These are phyloP conservation scores for Alviniconcha marisindica DNA, from an alignment of 1,140 invertebrate species.

Conservation along the genomic window DNA sequence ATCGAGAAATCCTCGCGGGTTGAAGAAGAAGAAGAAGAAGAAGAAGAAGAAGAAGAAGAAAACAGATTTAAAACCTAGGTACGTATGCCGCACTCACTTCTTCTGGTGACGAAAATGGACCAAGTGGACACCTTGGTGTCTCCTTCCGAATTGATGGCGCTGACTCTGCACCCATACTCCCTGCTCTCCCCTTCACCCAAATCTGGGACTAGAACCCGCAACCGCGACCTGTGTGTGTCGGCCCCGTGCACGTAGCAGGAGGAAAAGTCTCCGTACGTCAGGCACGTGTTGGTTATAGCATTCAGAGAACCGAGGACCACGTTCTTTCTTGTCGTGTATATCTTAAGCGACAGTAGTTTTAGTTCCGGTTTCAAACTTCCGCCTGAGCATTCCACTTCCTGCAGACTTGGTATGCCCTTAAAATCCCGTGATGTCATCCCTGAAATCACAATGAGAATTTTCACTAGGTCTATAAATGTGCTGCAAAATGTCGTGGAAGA, in stretches of 20 bases:
- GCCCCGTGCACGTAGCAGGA: background rate
- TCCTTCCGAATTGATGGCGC: background rate
- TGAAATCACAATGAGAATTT: background rate
- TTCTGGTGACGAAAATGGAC: background rate
- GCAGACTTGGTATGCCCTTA: constrained; percentile 34
- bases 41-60: background rate
- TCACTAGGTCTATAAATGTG: too few species aligned
- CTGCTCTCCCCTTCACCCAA: constrained; percentile 26
- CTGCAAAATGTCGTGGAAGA: too few species aligned
- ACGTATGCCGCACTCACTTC: background rate
- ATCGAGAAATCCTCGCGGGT: background rate
- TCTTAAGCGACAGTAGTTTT: constrained; percentile 4
- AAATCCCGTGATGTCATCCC: constrained; percentile 9
- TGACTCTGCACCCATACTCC: constrained; percentile 14
- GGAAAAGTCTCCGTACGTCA: background rate
- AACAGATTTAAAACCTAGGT: background rate
- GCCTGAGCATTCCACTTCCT: constrained; percentile 40
- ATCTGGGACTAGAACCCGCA: constrained; percentile 10
- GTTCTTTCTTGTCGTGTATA: background rate
- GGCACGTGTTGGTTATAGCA: background rate
- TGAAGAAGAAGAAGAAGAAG: background rate
- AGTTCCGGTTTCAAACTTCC: background rate
- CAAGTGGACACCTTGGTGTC: background rate
- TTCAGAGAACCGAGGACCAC: background rate
- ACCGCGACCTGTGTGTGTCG: background rate